Evolutionary conservation across 2,888 invertebrate species (phyloP).

Genomic region (Melanargia galathea): DNA sequence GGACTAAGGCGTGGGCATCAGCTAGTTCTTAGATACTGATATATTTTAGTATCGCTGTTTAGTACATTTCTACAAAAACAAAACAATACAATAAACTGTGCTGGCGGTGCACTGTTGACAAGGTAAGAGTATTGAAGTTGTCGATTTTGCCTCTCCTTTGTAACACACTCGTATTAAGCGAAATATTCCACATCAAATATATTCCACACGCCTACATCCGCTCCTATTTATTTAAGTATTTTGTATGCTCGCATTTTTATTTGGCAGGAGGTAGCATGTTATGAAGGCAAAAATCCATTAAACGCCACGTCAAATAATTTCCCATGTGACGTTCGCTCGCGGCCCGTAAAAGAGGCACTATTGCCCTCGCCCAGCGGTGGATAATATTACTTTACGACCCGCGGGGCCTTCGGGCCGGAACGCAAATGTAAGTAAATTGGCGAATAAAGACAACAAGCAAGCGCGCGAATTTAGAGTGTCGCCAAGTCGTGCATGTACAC

Average conservation of each 20-base stretch:
- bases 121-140: neutral
- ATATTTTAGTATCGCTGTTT: no score
- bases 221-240: constrained; percentile 45
- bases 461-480: constrained; percentile 51
- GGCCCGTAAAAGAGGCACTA: constrained; percentile 82
- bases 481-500: constrained; percentile 3
- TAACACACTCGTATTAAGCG: neutral
- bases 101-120: no score
- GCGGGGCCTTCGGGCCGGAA: constrained; percentile 58
- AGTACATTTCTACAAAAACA: no score
- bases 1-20: no score
- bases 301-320: constrained; percentile 82
- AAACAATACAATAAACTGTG: no score
- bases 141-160: neutral
- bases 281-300: constrained; percentile 82
- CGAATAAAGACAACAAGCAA: constrained; percentile 76
- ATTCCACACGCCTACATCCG: constrained; percentile 32
- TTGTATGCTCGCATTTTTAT: constrained; percentile 68
- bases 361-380: constrained; percentile 77
- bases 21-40: no score
- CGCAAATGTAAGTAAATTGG: constrained; percentile 80
- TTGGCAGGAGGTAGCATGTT: constrained; percentile 77
- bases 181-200: constrained; percentile 17
- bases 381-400: constrained; percentile 81
- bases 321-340: constrained; percentile 80